Evolutionary conservation across 2,113 vertebrate genomes (phyloP), one percentile per base, ranked within the genome.

Genomic region (Pseudolaguvia tuberculata): DNA sequence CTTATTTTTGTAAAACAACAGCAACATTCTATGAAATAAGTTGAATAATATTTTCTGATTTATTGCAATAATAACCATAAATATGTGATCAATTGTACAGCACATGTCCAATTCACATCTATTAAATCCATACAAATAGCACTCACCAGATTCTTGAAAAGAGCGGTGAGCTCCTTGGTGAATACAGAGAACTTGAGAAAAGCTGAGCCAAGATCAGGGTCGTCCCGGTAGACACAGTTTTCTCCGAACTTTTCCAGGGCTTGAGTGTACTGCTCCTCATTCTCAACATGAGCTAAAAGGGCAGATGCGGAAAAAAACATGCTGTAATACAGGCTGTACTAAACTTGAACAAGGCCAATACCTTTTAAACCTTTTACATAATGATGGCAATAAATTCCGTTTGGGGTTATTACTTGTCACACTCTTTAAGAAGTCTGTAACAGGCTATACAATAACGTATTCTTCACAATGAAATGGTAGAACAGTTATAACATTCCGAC

Each of bases 101-200:
- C 14, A 29, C 15, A 58, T 69, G 12, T 23, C 17, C 8, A 61
- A 42, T 11, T n/a, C 21, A 72, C 23, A 73, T 48, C n/a, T n/a
- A 63, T 42, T 58, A 2, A 27, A 20, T 45, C 27, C 31, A 63
- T 15, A 42, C 14, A 70, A 35, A 77, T 10, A 67, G 61, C 58
- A 6, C 94, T 92, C 86, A 99, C 97, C 92, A 99, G 88, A 88
- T 99, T 99, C 90, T 99, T 99, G 90, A 99, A 98, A 83, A 99
- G 95, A 1, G 97, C 96, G 0, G 97, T 96, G 82, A 99, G 87
- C 88, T 99, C 97, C 89, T 99, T 99, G 72, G 97, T 99, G 82
- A 99, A 99, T 84, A 98, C 96, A 0, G 97, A 96, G 91, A 99
- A 99, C 90, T 98, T 99, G 72, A 99, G 92, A 86, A 99, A 99